Evolutionary conservation across 1,140 invertebrate genomes (phyloP).

Genomic region (Argopecten irradians): DNA sequence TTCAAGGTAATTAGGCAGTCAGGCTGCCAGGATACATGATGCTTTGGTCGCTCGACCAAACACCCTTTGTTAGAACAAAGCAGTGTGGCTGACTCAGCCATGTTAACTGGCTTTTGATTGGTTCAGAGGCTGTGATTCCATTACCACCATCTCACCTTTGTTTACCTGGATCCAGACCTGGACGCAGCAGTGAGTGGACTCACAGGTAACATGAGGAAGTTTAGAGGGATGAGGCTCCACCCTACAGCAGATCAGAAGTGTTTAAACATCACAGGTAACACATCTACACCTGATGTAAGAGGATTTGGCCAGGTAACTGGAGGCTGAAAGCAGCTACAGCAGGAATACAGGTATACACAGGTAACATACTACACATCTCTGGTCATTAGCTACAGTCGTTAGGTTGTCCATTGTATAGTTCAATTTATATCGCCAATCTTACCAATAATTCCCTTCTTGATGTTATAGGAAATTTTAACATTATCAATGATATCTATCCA

Average conservation of each 20-base stretch:
- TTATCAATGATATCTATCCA: too few relatives aligned
- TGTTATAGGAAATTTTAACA: too few relatives aligned
- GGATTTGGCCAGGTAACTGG: conserved; percentile 10
- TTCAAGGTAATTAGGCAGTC: conserved; percentile 7
- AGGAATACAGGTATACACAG: not conserved
- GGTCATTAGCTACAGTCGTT: not conserved
- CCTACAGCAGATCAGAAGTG: conserved; percentile 14
- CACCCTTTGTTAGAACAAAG: not conserved
- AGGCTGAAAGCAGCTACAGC: not conserved
- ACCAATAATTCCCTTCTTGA: too few relatives aligned
- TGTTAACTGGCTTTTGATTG: not conserved
- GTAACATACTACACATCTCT: not conserved
- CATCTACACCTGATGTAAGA: not conserved
- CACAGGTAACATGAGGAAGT: not conserved
- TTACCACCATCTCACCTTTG: not conserved
- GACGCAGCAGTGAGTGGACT: not conserved
- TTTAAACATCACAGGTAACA: conserved; percentile 4
- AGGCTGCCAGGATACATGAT: conserved; percentile 14
- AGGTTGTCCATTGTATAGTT: too few relatives aligned
- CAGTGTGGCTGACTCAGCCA: not conserved
- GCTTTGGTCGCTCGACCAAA: not conserved
- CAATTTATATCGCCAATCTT: too few relatives aligned
- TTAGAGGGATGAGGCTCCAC: not conserved
- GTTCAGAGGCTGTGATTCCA: conserved; percentile 20
- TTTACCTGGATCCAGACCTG: conserved; percentile 5